Percentiles rank a stretch among this genome's conserved stretches.
These are phyloP conservation scores for Bilobella aurantiaca DNA, from an alignment of 1,140 invertebrate genomes.

Conservation along the genomic window DNA sequence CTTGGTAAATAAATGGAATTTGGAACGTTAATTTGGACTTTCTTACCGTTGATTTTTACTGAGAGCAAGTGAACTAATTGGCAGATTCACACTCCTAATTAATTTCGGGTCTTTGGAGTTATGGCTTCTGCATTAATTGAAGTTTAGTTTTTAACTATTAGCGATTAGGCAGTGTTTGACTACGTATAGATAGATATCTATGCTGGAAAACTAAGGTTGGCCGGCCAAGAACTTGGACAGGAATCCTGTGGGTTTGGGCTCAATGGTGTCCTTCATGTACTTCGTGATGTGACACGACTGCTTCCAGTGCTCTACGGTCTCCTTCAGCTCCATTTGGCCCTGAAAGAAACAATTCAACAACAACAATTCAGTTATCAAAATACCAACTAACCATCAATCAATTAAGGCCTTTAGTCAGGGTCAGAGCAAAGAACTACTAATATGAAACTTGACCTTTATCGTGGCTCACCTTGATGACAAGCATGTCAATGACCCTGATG, in stretches of 20 bases:
- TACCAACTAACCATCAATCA: too few species aligned
- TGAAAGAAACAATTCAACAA: slow-evolving; percentile 41
- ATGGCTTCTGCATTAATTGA: too few species aligned
- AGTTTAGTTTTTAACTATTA: too few species aligned
- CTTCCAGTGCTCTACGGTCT: slow-evolving; percentile 75
- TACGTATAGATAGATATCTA: not conserved
- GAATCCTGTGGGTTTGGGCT: slow-evolving; percentile 79
- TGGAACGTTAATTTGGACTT: too few species aligned
- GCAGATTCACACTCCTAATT: too few species aligned
- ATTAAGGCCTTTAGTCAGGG: too few species aligned
- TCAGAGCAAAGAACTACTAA: too few species aligned
- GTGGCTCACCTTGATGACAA: slow-evolving; percentile 70
- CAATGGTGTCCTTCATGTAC: slow-evolving; percentile 72
- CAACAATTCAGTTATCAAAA: too few species aligned
- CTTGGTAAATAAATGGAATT: too few species aligned
- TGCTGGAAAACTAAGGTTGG: slow-evolving; percentile 44
- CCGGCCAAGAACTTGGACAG: slow-evolving; percentile 77
- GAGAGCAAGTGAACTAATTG: too few species aligned
- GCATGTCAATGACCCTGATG: slow-evolving; percentile 74
- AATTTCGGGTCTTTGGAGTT: too few species aligned
- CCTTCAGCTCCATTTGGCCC: slow-evolving; percentile 90
- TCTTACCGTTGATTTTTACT: too few species aligned
- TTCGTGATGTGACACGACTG: slow-evolving; percentile 73
- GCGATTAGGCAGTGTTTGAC: not conserved
- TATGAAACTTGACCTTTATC: not conserved